A percentile compares a stretch with the other conserved stretches of the same genome.
phyloP scores from a whole-genome alignment of 2,797 vertebrate species.

The Onychomys arenicola region DNA sequence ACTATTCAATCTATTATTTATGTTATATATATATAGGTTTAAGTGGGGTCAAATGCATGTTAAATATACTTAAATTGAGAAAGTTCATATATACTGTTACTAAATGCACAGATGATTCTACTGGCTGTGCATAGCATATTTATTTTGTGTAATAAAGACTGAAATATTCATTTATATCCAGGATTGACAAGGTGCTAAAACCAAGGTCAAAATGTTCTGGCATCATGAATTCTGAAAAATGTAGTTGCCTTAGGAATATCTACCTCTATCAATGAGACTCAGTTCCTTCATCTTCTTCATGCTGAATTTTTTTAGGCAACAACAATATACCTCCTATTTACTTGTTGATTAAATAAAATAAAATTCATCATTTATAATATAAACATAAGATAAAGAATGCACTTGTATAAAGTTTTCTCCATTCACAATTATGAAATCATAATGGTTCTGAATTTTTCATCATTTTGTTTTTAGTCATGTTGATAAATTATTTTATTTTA shows the following conservation, averaged over 20 bases:
- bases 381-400: background rate
- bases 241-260: background rate
- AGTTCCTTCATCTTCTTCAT: background rate
- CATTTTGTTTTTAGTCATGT: background rate
- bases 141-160: background rate
- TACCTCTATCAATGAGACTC: background rate
- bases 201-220: background rate
- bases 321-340: background rate
- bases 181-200: constrained; percentile 11
- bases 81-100: background rate
- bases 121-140: background rate
- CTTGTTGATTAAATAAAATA: background rate
- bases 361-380: background rate
- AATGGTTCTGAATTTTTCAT: background rate
- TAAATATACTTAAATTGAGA: constrained; percentile 17
- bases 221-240: background rate
- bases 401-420: background rate
- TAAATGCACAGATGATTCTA: background rate
- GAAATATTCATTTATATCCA: background rate
- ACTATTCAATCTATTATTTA: background rate
- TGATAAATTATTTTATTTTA: background rate
- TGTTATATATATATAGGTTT: background rate
- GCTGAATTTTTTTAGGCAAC: background rate
- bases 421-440: constrained; percentile 13
- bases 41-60: background rate